phyloP scores from a whole-genome alignment of 1,140 invertebrate species.

The Pectinophora gossypiella region DNA sequence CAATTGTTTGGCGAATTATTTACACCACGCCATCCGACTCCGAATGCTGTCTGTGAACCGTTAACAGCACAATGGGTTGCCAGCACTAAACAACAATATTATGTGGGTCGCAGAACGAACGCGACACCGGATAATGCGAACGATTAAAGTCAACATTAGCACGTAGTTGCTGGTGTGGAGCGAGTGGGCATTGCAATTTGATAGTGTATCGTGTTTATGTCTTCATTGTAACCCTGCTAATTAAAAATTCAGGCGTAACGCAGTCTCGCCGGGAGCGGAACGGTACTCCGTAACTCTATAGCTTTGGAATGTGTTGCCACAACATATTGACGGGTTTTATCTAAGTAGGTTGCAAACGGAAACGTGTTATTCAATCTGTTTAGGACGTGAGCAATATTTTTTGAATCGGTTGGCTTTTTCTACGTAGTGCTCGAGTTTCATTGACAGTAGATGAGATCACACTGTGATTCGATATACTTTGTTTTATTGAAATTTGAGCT shows the following conservation, averaged over 20 bases:
- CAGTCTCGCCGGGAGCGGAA: conserved; percentile 13
- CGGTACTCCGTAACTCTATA: conserved; percentile 35
- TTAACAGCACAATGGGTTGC: conserved; percentile 45
- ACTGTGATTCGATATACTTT: not conserved
- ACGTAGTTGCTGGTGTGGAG: conserved; percentile 21
- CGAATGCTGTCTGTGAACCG: conserved; percentile 35
- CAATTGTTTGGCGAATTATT: conserved; percentile 1
- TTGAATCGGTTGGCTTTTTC: not conserved
- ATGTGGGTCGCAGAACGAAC: conserved; percentile 36
- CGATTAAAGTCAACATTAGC: conserved; percentile 42
- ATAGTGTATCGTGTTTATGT: conserved; percentile 23
- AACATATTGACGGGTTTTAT: conserved; percentile 26
- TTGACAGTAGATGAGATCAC: not conserved
- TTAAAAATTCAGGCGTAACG: conserved; percentile 21
- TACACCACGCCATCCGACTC: conserved; percentile 1
- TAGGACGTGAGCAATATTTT: conserved; percentile 5
- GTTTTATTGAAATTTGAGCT: not conserved
- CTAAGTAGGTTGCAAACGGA: conserved; percentile 38
- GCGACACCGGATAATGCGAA: conserved; percentile 42
- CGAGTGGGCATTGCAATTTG: conserved; percentile 20
- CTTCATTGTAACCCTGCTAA: conserved; percentile 26
- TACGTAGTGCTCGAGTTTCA: not conserved
- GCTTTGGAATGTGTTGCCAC: conserved; percentile 29
- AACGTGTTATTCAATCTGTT: conserved; percentile 34
- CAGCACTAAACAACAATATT: conserved; percentile 39